Base-by-base conservation (phyloP, 23 tunicate species). In the Trididemnum clinides region DNA sequence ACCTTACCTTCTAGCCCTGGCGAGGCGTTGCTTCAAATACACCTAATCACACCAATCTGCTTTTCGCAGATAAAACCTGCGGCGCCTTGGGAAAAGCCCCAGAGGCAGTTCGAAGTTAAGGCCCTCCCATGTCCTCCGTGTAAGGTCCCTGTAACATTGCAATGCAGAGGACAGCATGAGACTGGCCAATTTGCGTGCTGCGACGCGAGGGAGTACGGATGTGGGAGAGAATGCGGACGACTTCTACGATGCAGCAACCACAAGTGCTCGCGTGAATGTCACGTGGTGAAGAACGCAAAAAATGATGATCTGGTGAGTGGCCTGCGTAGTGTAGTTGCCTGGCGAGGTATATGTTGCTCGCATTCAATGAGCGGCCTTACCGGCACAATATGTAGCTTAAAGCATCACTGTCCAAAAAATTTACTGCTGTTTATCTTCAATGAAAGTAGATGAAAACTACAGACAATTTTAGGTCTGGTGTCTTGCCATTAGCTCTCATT, bases 81-180 rank as follows among this genome's bases (percentile, higher is more conserved):
- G 2, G 91, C 96, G 2, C 98, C 98, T 31, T 94, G 98, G 98
- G 98, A 94, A 57, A 64, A 71, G 15, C 88, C 93, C 22, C 88
- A 76, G 37, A 28, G 58, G 3, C 71, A 39, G 51, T 51, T 33
- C 63, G 51, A 49, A 0, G 34, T 89, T 32, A 81, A 88, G 36
- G 32, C 65, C 33, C 81, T 86, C 19, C 85, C 85, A 37, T 94
- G 98, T 69, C 90, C 98, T 1, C 98, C 98, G 1, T 94, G 98
- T 62, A 57, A 63, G 30, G 72, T 78, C 2, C 90, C 88, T 0
- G 87, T 89, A 18, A n/a, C 86, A 35, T 74, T 84, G 37, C 69
- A 59, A 6, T 94, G 98, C 57, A 54, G 71, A 12, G 98, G 98
- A 2, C 39, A 51, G 21, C 98, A 94, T 51, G 98, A 94, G 33